Conservation (phyloP, 1,140 invertebrate genomes). For the Brachionus angularis region DNA sequence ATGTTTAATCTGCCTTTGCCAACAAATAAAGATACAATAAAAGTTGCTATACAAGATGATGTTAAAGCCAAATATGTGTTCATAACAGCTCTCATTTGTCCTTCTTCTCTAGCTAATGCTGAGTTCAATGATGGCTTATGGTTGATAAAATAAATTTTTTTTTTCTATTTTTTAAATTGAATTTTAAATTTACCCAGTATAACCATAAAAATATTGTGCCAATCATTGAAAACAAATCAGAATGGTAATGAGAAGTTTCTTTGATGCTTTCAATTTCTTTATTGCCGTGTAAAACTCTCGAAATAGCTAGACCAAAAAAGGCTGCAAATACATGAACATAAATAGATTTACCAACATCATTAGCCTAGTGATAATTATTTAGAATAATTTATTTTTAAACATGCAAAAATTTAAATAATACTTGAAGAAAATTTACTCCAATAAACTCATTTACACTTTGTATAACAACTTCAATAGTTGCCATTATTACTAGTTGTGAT, state of each 20-base stretch:
- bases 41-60: conserved; percentile 75
- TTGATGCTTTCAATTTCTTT: conserved; percentile 60
- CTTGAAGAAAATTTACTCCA: conserved; percentile 60
- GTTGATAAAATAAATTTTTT: conserved; percentile 67
- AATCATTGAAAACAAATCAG: conserved; percentile 87
- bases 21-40: conserved; percentile 74
- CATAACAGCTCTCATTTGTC: conserved; percentile 76
- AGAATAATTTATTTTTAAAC: too few relatives aligned
- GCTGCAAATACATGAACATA: conserved; percentile 89
- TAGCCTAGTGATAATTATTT: conserved; percentile 54
- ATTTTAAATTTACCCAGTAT: conserved; percentile 29
- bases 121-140: conserved; percentile 88
- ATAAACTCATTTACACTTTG: conserved; percentile 72
- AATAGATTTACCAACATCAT: conserved; percentile 78
- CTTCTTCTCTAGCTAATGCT: conserved; percentile 67
- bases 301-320: conserved; percentile 84
- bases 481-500: conserved; percentile 75
- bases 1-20: conserved; percentile 55
- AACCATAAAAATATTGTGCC: conserved; percentile 60
- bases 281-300: conserved; percentile 62
- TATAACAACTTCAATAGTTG: conserved; percentile 71
- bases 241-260: conserved; percentile 72
- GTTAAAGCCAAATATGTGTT: conserved; percentile 85
- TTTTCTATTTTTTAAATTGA: conserved; percentile 55
- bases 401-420: too few relatives aligned